phyloP scores from a whole-genome alignment of 2,888 invertebrate genomes.

The Acronicta leporina region DNA sequence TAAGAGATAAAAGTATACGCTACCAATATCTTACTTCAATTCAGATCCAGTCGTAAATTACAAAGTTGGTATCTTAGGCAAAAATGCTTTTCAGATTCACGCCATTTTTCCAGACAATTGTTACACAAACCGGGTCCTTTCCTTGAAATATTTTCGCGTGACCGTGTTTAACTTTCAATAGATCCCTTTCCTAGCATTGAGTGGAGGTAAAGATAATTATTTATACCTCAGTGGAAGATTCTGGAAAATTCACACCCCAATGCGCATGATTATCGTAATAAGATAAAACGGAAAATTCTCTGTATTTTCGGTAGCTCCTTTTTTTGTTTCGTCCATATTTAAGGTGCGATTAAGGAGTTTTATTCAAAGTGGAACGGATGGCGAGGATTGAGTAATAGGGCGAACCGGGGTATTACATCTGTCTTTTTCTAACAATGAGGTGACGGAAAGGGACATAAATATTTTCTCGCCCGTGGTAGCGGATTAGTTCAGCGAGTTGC shows the following conservation, averaged over 20 bases:
- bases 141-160: conserved; percentile 16
- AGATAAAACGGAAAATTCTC: conserved; percentile 9
- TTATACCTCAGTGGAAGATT: conserved; percentile 16
- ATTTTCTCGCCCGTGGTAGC: conserved; percentile 22
- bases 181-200: conserved; percentile 10
- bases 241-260: conserved; percentile 14
- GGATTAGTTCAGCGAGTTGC: conserved; percentile 41
- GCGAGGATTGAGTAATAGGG: conserved; percentile 4
- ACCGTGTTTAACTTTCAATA: conserved; percentile 29
- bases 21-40: conserved; percentile 28
- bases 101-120: conserved; percentile 9
- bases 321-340: conserved; percentile 13
- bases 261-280: conserved; percentile 20
- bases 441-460: conserved; percentile 37
- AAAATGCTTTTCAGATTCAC: conserved; percentile 23
- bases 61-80: conserved; percentile 33
- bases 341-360: conserved; percentile 23
- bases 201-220: conserved; percentile 28
- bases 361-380: conserved; percentile 17
- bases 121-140: conserved; percentile 1
- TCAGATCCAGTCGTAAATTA: conserved; percentile 37
- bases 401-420: conserved; percentile 21
- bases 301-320: conserved; percentile 4
- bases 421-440: conserved; percentile 35
- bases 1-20: conserved; percentile 9